Evolutionary conservation across 2,113 vertebrate genomes (phyloP).

Genomic region (Conger conger): DNA sequence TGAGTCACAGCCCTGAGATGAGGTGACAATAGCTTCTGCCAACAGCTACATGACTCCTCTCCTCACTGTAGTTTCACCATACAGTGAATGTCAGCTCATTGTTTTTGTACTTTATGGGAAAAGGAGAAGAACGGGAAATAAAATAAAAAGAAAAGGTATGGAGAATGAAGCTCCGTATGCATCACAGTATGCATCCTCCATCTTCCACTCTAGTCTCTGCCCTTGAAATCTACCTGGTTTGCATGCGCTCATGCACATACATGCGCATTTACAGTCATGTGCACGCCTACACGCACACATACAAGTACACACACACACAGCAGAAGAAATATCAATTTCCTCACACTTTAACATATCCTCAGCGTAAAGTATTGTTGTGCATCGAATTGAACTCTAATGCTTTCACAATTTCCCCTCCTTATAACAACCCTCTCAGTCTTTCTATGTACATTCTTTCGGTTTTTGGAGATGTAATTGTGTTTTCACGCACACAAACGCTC

Average conservation of each 20-base stretch:
- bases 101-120: conserved; percentile 64
- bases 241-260: background rate
- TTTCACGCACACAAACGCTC: background rate
- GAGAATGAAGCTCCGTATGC: conserved; percentile 66
- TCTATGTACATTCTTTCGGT: background rate
- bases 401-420: background rate
- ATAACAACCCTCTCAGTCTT: background rate
- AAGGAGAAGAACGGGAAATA: conserved; percentile 27
- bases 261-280: background rate
- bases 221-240: conserved; percentile 64
- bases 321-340: conserved; percentile 29
- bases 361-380: background rate
- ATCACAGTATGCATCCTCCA: conserved; percentile 44
- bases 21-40: conserved; percentile 53
- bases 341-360: background rate
- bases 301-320: background rate
- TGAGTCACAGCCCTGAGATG: conserved; percentile 15
- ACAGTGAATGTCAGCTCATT: conserved; percentile 64
- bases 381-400: conserved; percentile 1
- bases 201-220: conserved; percentile 55
- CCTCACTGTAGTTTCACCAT: conserved; percentile 39
- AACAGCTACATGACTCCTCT: conserved; percentile 57
- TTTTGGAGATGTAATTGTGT: background rate
- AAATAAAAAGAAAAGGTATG: conserved; percentile 53
- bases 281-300: background rate